These are phyloP conservation scores for Drosophila acutilabella DNA, from an alignment of 2,888 invertebrate species.

Conservation along the genomic window DNA sequence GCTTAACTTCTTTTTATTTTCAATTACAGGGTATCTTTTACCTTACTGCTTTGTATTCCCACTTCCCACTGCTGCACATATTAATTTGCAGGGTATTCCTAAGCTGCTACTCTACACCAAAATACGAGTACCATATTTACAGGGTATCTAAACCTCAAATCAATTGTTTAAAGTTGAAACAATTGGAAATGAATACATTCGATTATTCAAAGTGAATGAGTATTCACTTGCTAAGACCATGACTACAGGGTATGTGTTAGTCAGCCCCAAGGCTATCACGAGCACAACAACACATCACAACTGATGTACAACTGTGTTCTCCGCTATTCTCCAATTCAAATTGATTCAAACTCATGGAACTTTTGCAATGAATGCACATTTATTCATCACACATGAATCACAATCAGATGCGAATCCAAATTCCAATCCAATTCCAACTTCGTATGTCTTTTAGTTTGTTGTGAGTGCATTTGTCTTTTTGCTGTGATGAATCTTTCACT, in stretches of 20 bases:
- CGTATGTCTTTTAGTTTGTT: not conserved
- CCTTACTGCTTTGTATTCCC: too few species aligned
- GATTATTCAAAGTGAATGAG: not conserved
- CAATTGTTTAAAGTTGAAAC: too few species aligned
- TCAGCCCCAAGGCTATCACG: not conserved
- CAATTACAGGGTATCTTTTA: not conserved
- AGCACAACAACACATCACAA: not conserved
- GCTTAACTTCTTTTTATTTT: not conserved
- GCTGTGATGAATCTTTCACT: conserved; percentile 10
- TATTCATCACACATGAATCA: conserved; percentile 25
- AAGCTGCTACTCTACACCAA: too few species aligned
- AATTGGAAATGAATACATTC: not conserved
- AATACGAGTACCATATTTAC: too few species aligned
- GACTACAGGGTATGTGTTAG: conserved; percentile 2
- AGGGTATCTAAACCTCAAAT: too few species aligned
- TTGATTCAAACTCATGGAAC: conserved; percentile 8
- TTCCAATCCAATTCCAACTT: not conserved
- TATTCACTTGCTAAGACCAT: not conserved
- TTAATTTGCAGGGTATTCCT: too few species aligned
- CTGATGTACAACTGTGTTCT: conserved; percentile 7
- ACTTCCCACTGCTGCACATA: not conserved
- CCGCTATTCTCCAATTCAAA: conserved; percentile 1
- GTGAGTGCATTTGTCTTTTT: conserved; percentile 12
- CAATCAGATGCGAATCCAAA: conserved; percentile 9
- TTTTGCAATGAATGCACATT: conserved; percentile 14